phyloP scores from a whole-genome alignment of 2,113 vertebrate species.

The Ellobius talpinus region DNA sequence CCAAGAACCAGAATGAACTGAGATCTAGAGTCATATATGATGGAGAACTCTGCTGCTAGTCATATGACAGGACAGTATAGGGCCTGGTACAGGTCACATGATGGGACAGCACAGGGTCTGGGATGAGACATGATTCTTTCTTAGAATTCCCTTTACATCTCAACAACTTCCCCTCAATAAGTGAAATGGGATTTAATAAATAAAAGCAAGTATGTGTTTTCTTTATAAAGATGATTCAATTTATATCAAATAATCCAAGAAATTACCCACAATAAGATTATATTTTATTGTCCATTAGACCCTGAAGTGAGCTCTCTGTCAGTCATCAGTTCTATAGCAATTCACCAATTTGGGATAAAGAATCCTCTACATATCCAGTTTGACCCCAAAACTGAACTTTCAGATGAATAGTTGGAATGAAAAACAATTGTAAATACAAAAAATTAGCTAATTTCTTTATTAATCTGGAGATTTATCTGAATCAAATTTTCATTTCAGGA shows the following conservation, averaged over 20 bases:
- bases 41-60: not conserved
- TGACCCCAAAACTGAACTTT: constrained; percentile 8
- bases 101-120: not conserved
- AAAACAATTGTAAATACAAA: not conserved
- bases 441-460: not conserved
- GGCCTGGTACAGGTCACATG: not conserved
- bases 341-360: constrained; percentile 40
- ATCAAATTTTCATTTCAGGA: not conserved
- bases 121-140: not conserved
- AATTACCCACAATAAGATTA: constrained; percentile 21
- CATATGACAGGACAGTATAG: not conserved
- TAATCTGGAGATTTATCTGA: not conserved
- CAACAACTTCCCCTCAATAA: not conserved
- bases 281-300: constrained; percentile 15
- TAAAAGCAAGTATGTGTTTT: not conserved
- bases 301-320: not conserved
- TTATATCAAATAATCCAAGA: constrained; percentile 27
- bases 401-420: not conserved
- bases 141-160: not conserved
- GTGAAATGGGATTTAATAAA: constrained; percentile 32
- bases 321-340: not conserved
- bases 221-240: not conserved
- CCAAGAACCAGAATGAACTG: not conserved
- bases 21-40: not conserved
- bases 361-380: not conserved